phyloP scores from a whole-genome alignment of 2,113 vertebrate genomes.

The Microcebus jonahi region DNA sequence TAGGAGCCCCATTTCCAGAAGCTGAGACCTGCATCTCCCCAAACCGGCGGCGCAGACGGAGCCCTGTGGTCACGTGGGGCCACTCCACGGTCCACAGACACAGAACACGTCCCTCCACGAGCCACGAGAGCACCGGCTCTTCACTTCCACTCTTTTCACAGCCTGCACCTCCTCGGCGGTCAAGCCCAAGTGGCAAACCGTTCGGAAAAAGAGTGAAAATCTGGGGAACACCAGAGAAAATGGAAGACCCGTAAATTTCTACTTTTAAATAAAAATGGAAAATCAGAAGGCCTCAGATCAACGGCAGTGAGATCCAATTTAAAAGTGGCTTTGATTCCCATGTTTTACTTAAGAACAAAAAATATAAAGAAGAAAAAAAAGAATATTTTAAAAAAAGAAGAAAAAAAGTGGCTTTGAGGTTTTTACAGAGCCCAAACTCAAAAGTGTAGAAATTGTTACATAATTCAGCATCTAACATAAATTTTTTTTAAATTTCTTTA shows the following conservation, averaged over 20 bases:
- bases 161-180: neutral
- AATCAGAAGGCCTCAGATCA: neutral
- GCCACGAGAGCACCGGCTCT: neutral
- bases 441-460: neutral
- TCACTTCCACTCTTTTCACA: neutral
- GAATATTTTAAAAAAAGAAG: no score
- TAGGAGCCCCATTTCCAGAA: neutral
- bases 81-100: neutral
- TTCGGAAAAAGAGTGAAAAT: neutral
- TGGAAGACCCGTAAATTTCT: neutral
- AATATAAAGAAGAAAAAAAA: no score
- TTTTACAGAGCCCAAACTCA: neutral
- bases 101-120: rapidly evolving
- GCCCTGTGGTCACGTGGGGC: neutral
- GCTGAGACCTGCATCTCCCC: neutral
- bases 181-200: neutral
- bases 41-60: neutral
- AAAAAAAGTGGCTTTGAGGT: no score
- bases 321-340: no score
- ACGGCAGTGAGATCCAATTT: neutral
- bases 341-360: no score
- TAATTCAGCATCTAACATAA: neutral
- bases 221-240: neutral
- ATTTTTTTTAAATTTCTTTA: neutral
- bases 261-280: neutral